A percentile compares a stretch with the other conserved stretches of the same genome.
These are phyloP conservation scores for Tapirus indicus DNA, from an alignment of 2,797 vertebrate species.

Conservation along the genomic window DNA sequence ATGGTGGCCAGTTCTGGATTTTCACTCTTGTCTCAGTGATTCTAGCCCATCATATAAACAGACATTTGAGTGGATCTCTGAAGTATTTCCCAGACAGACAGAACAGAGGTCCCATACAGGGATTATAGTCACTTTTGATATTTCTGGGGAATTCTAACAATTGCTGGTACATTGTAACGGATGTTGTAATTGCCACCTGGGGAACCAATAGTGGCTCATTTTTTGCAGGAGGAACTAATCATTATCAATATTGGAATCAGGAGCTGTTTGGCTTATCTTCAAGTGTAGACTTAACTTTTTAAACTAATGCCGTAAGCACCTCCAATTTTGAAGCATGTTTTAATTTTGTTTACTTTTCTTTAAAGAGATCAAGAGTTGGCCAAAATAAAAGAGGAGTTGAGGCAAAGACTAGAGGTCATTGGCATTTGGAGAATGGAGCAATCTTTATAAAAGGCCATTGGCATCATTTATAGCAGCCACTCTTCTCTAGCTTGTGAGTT, in stretches of 20 bases:
- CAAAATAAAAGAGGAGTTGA: neutral
- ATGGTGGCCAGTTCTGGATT: neutral
- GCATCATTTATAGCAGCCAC: neutral
- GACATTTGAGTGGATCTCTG: neutral
- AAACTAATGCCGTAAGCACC: neutral
- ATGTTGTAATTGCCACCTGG: neutral
- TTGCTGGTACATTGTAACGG: neutral
- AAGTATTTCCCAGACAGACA: neutral
- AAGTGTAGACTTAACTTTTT: neutral
- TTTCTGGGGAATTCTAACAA: neutral
- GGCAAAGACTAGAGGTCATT: neutral
- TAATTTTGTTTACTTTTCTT: constrained; percentile 34
- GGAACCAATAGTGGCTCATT: neutral
- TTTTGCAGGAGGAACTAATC: neutral
- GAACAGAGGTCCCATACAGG: neutral
- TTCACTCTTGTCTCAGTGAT: neutral
- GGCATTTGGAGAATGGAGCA: neutral
- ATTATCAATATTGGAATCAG: neutral
- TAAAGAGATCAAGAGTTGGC: neutral
- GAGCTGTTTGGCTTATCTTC: neutral
- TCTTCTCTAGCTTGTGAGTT: constrained; percentile 39
- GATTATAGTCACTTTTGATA: neutral
- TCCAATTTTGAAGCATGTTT: neutral
- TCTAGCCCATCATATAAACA: neutral
- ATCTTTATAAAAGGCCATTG: neutral